A percentile compares a stretch with the other conserved stretches of the same genome.
Conservation (phyloP, 2,797 vertebrate species). For the Calcarius lapponicus region DNA sequence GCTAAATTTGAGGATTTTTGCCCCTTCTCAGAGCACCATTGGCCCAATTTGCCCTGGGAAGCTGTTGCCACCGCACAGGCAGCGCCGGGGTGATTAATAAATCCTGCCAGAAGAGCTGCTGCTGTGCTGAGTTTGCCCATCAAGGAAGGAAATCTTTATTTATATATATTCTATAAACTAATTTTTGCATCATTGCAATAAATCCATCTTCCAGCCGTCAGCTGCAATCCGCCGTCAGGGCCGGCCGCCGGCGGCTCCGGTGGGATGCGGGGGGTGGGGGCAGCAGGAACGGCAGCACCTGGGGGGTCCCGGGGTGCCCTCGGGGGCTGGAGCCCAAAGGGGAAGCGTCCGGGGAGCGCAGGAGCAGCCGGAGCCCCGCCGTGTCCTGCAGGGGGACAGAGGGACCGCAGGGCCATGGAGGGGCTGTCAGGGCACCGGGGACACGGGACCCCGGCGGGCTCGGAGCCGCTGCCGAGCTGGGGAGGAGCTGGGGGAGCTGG, state of each 20-base stretch:
- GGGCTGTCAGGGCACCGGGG: fast-evolving
- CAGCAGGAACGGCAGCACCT: not conserved
- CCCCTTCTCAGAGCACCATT: not conserved
- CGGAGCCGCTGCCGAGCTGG: fast-evolving
- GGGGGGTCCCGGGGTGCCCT: not conserved
- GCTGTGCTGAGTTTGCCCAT: slow-evolving; percentile 47
- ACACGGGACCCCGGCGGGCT: fast-evolving
- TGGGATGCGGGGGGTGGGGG: not conserved
- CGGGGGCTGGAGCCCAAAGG: not conserved
- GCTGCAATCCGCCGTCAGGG: not conserved
- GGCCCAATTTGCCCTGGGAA: not conserved
- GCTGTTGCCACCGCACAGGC: not conserved
- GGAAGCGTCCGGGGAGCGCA: not conserved
- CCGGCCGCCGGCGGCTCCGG: not conserved
- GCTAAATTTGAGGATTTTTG: not conserved
- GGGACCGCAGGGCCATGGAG: not conserved
- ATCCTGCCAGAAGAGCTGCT: slow-evolving; percentile 38
- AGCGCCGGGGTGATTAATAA: not conserved
- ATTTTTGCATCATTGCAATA: slow-evolving; percentile 65
- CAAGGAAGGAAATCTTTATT: slow-evolving; percentile 67
- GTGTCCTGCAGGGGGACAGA: fast-evolving
- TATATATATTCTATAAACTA: slow-evolving; percentile 65
- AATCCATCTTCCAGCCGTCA: slow-evolving; percentile 59
- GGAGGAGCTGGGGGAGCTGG: not conserved
- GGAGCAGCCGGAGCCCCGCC: not conserved